These are phyloP conservation scores for Lasioglossum marginatum DNA, from an alignment of 2,888 invertebrate genomes.

Conservation along the genomic window DNA sequence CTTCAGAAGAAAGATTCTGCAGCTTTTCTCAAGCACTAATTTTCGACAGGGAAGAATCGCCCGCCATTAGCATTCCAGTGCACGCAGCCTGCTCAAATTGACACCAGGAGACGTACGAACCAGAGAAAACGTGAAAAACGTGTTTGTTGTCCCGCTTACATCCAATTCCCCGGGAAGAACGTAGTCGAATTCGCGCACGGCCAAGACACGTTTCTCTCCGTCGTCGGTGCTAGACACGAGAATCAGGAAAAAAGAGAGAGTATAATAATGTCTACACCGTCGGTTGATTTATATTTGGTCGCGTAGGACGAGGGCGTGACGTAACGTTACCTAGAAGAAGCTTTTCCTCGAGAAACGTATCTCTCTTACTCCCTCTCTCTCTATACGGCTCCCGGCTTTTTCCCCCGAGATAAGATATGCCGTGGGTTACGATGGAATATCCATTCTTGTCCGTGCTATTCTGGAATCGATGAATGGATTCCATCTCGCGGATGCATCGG, in stretches of 20 bases:
- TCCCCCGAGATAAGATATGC: conserved; percentile 42
- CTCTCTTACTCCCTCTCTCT: background rate
- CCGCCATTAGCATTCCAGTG: background rate
- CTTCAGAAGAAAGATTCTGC: background rate
- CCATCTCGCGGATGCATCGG: conserved; percentile 42
- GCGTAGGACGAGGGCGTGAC: conserved; percentile 22
- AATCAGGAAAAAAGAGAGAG: background rate
- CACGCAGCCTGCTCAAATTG: background rate
- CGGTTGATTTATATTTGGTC: conserved; percentile 45
- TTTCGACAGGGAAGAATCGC: background rate
- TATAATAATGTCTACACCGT: conserved; percentile 27
- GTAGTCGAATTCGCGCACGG: conserved; percentile 11
- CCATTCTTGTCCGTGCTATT: conserved; percentile 54
- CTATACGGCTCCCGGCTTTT: background rate
- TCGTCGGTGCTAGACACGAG: background rate
- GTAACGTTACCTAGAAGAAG: conserved; percentile 27
- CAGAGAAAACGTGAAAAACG: background rate
- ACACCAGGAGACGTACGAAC: background rate
- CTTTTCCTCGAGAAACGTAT: conserved; percentile 25
- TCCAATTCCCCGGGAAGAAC: background rate
- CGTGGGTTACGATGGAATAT: conserved; percentile 45
- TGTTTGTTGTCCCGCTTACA: background rate
- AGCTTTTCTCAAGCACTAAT: background rate
- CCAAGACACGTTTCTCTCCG: conserved; percentile 23
- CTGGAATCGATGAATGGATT: conserved; percentile 60